These are phyloP conservation scores for Calyptommatus sinebrachiatus DNA, from an alignment of 2,113 vertebrate species.

Conservation along the genomic window DNA sequence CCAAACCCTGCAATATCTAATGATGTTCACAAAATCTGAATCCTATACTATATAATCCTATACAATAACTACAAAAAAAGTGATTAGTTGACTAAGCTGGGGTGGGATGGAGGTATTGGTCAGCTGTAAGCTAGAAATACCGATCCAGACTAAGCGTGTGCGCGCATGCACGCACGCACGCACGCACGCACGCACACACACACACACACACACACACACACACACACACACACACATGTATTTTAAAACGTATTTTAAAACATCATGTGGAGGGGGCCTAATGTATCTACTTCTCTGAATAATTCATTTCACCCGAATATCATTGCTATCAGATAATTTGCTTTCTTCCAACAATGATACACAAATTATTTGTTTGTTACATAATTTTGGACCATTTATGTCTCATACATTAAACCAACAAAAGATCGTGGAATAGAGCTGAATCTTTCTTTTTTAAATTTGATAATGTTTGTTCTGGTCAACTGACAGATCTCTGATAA, in stretches of 20 bases:
- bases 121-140: too few relatives aligned
- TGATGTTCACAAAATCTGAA: neutral
- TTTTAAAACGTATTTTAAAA: too few relatives aligned
- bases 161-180: too few relatives aligned
- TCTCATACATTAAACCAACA: neutral
- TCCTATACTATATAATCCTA: neutral
- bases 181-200: too few relatives aligned
- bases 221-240: too few relatives aligned
- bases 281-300: constrained; percentile 45
- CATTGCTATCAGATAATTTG: constrained; percentile 11
- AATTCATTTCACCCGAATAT: constrained; percentile 32
- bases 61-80: neutral
- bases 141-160: too few relatives aligned
- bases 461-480: neutral
- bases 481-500: neutral
- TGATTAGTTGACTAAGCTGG: too few relatives aligned
- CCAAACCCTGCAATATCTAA: neutral
- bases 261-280: neutral
- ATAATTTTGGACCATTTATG: constrained; percentile 3
- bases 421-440: neutral
- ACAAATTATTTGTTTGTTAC: neutral
- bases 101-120: too few relatives aligned
- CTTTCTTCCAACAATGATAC: neutral
- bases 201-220: too few relatives aligned
- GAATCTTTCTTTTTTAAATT: neutral